phyloP scores from a whole-genome alignment of 2,797 vertebrate species.

The Xenops minutus region DNA sequence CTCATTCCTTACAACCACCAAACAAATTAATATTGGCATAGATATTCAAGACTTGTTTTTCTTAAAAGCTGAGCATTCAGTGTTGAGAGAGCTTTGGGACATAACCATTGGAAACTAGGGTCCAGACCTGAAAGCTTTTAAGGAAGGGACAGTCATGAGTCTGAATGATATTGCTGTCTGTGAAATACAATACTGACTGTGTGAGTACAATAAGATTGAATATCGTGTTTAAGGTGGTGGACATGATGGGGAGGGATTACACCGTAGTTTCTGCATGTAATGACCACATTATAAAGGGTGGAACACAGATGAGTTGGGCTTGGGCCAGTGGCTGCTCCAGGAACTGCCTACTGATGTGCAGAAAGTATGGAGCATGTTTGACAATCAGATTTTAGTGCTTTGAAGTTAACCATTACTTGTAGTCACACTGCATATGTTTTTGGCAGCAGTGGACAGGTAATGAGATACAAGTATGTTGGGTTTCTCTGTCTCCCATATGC shows the following conservation, averaged over 20 bases:
- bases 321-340: neutral
- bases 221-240: neutral
- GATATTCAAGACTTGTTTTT: neutral
- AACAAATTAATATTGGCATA: conserved; percentile 39
- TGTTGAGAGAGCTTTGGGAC: neutral
- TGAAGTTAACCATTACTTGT: conserved; percentile 41
- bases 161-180: neutral
- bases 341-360: neutral
- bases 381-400: conserved; percentile 25
- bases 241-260: neutral
- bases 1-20: neutral
- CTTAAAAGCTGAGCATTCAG: neutral
- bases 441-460: conserved; percentile 27
- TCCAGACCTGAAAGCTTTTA: neutral
- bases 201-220: neutral
- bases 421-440: conserved; percentile 15
- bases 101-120: neutral
- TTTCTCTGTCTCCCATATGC: conserved; percentile 35
- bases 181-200: neutral
- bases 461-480: neutral
- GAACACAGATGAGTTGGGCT: neutral
- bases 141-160: neutral
- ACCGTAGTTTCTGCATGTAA: neutral
- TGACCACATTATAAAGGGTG: neutral
- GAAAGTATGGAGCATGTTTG: neutral